Evolutionary conservation across 2,113 vertebrate genomes (phyloP).

Genomic region (Paracanthobrama guichenoti): DNA sequence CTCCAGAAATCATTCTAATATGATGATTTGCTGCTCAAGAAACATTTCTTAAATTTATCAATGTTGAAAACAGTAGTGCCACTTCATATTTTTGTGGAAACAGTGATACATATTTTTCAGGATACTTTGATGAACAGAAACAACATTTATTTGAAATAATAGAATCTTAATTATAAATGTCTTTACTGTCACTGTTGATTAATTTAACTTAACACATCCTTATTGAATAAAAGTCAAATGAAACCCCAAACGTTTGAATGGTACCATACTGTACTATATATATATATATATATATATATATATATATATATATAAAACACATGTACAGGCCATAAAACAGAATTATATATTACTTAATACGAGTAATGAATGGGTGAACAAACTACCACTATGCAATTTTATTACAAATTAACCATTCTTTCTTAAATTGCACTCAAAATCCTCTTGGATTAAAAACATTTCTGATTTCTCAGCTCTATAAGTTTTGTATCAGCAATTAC

Average conservation of each 20-base stretch:
- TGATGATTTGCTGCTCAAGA: neutral
- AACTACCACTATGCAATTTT: neutral
- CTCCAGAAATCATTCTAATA: too few relatives aligned
- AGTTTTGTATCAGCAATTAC: neutral
- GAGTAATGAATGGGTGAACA: neutral
- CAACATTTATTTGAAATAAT: too few relatives aligned
- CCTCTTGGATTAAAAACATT: neutral
- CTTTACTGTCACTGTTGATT: too few relatives aligned
- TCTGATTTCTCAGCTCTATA: neutral
- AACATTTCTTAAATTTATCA: neutral
- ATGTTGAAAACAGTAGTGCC: neutral
- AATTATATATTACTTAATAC: too few relatives aligned
- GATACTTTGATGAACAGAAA: too few relatives aligned
- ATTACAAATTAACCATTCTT: neutral
- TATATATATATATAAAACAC: too few relatives aligned
- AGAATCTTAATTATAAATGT: too few relatives aligned
- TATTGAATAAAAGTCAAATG: neutral
- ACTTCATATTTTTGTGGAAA: neutral
- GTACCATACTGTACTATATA: too few relatives aligned
- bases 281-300: too few relatives aligned
- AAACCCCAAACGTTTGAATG: neutral
- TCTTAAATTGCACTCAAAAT: neutral
- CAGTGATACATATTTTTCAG: too few relatives aligned
- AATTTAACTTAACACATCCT: neutral
- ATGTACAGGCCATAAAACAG: neutral